Evolutionary conservation across 2,113 vertebrate species (phyloP), one percentile per base, ranked within the genome.

Genomic region (Miniopterus natalensis): DNA sequence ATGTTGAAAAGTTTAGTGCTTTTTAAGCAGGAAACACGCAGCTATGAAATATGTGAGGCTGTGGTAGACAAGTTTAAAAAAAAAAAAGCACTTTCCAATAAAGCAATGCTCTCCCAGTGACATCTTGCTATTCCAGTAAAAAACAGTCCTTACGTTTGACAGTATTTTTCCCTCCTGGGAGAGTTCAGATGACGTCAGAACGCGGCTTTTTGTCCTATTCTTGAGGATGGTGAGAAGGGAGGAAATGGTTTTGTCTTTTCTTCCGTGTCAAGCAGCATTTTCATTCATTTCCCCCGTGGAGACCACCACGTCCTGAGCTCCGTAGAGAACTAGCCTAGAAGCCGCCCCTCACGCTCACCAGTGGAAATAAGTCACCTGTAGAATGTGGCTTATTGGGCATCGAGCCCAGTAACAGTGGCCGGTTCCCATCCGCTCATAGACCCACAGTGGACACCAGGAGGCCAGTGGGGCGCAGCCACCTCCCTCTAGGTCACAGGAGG

Each of bases 1-100:
- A 93, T 66, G 86, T 83, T 88, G 79, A 47, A 79, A 66, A 93
- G 49, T 2, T 57, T 66, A 15, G 36, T 78, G 59, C 23, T 73
- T 94, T 94, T 73, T 27, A 90, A 90, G 90, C 42, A 77, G 73
- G 75, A 92, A 80, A 84, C 11, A 49, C 40, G 31, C 31, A 61
- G 66, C 18, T 40, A 7, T 68, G 77, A 92, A 85, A 73, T 79
- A 55, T 31, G 66, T 42, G 59, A 55, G 42, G 36, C 70, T 53
- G 20, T 42, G 71, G 70, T 61, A 74, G 84, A 84, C 70, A 79
- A 71, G 74, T n/a, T n/a, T n/a, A 1, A 36, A 66, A 68, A 92
- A 42, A 77, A 13, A 27, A 70, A 65, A 77, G 36, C 36, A 25
- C 27, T 85, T 93, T 55, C 45, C 75, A 42, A 47, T 40, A 83